Evolutionary conservation across 1,140 invertebrate genomes (phyloP), one percentile per base, ranked within the genome.

Genomic region (Batillaria attramentaria): DNA sequence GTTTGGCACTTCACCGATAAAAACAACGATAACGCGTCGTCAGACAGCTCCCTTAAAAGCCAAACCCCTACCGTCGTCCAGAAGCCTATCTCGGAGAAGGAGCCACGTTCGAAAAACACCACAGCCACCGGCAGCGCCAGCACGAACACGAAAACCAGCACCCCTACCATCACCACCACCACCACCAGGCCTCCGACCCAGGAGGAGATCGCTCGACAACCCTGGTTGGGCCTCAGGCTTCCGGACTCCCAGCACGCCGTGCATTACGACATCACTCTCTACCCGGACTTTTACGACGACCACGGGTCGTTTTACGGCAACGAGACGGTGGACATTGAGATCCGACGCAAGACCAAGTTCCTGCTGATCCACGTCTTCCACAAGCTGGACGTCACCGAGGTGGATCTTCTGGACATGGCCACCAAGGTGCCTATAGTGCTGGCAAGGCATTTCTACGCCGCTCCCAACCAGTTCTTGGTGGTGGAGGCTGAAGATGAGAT

Each of bases 251-350:
- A 96, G 0, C 90, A 91, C 20, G 96, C 97, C 0, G 79, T 92
- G 0, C 93, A 94, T 83, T 98, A 98, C 87, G 93, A 95, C 74
- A 87, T 98, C 1, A 92, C 92, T 10, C 90, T 97, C 42, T 91
- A 94, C 80, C 96, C 96, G 0, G 92, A 96, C 88, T 89, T 91
- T 79, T 89, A 89, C 50, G 81, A 76, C 13, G 74, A 84, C 37
- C 70, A 85, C 62, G 83, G 82, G 4, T 81, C 78, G 77, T 91
- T 91, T 72, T 87, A 86, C 60, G 90, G 90, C 37, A 88, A 88
- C 50, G 89, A 89, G 69, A 86, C 86, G 0, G 79, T 90, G 6
- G 84, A 87, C 73, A 76, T 91, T 13, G 68, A 84, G 13, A 82
- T 92, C 6, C 85, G 70, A 0, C 72, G 84, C 43, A 76, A 81